phyloP scores from a whole-genome alignment of 2,113 vertebrate genomes.

The Megaceryle torquata region DNA sequence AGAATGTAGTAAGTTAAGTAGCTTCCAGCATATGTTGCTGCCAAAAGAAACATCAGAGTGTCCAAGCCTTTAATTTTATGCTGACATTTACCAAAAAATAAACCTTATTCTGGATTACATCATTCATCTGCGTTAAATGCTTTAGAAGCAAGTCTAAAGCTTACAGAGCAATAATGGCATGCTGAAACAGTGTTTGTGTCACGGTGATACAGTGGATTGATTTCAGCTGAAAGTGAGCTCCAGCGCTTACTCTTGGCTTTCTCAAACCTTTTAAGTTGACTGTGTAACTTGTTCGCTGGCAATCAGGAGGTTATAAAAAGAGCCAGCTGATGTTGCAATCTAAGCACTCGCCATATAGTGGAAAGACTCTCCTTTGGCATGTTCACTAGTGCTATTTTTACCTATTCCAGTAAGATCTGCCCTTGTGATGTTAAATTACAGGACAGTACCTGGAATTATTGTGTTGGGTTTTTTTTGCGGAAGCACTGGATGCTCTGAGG shows the following conservation, averaged over 20 bases:
- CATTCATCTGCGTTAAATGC: background rate
- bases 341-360: conserved; percentile 46
- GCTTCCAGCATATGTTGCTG: background rate
- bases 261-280: background rate
- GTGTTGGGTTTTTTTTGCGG: background rate
- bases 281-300: background rate
- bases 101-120: background rate
- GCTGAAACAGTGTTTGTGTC: background rate
- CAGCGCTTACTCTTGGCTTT: background rate
- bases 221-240: background rate
- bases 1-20: background rate
- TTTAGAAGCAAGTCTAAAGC: background rate
- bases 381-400: conserved; percentile 65
- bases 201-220: background rate
- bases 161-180: background rate
- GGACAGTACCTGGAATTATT: conserved; percentile 40
- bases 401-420: conserved; percentile 63
- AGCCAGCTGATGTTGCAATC: conserved; percentile 54
- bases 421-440: conserved; percentile 54
- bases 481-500: background rate
- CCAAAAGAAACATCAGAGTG: background rate
- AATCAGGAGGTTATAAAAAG: conserved; percentile 43
- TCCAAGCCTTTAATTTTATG: background rate
- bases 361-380: conserved; percentile 63
- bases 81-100: conserved; percentile 16